Base-by-base conservation (phyloP, 1,140 invertebrate species). In the Lepidostoma basale region DNA sequence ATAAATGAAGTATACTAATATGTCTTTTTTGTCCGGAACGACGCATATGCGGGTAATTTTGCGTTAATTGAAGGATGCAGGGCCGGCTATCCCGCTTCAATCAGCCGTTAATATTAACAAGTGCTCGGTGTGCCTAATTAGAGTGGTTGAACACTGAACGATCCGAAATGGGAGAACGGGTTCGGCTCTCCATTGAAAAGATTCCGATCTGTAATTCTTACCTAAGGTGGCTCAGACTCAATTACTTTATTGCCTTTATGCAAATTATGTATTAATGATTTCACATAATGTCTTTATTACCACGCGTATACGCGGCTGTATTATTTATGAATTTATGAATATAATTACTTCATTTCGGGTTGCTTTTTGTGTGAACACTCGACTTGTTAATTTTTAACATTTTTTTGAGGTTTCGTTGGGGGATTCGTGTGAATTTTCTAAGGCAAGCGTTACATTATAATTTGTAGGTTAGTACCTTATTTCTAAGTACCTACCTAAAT, bases 221-320 rank as follows among this genome's bases (percentile, higher is more conserved):
- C 49, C 26, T 14, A 20, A 54, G 49, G 49, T 54, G 49, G n/a
- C 30, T 18, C 12, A 0, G 23, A 54, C n/a, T 54, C 49, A 33
- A 54, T 54, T 54, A 54, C 49, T 54, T 54, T 18, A 54, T 54
- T 54, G 26, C 49, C 12, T 54, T 47, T 20, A 54, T 54, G 49
- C 49, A 54, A 54, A 54, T 16, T 23, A 30, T 28, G 14, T 30
- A 54, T 54, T 54, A 54, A 47, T 47, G 14, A 47, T 47, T 47
- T 1, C 23, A 20, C 20, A 4, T n/a, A n/a, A n/a, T 12, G 45
- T 49, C 45, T 49, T 49, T 23, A 49, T 49, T 49, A 22, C n/a
- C n/a, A n/a, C n/a, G n/a, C n/a, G n/a, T n/a, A n/a, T n/a, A n/a
- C n/a, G n/a, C n/a, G n/a, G n/a, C n/a, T n/a, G n/a, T n/a, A n/a